These are phyloP conservation scores for Petaurus breviceps DNA, from an alignment of 2,113 vertebrate genomes.

Conservation along the genomic window DNA sequence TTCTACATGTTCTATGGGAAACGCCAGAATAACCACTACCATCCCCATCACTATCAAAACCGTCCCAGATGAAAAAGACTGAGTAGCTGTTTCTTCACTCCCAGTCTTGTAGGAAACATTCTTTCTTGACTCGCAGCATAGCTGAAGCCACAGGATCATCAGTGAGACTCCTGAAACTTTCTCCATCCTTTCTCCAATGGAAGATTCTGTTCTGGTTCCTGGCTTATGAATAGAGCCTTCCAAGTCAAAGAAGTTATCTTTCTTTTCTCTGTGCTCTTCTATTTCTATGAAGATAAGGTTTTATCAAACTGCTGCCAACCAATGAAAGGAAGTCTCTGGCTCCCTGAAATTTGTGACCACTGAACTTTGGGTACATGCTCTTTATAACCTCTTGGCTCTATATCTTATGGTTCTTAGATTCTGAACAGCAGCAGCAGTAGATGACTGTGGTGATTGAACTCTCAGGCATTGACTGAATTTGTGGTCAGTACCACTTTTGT, in stretches of 20 bases:
- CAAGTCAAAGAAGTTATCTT: neutral
- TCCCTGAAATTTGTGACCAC: neutral
- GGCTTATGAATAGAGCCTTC: neutral
- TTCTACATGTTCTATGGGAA: neutral
- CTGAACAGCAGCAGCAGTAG: neutral
- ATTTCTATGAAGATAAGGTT: neutral
- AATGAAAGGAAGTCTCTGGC: neutral
- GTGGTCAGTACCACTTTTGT: neutral
- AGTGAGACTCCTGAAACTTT: neutral
- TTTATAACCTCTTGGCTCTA: neutral
- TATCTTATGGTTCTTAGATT: neutral
- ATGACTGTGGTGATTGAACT: neutral
- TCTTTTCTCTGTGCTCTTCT: neutral
- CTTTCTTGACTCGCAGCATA: constrained; percentile 40
- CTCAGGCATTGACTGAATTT: neutral
- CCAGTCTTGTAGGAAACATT: neutral
- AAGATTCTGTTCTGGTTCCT: neutral
- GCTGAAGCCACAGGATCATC: constrained; percentile 30
- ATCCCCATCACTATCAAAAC: neutral
- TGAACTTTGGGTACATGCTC: neutral
- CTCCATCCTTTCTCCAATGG: constrained; percentile 38
- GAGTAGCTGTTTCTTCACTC: neutral
- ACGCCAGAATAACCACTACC: neutral
- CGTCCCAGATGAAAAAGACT: neutral
- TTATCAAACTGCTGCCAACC: neutral